Evolutionary conservation across 37 sponge, comb jelly and placozoan genomes (phyloP), one percentile per base, ranked within the genome.

Genomic region (Dysidea cf. avara): DNA sequence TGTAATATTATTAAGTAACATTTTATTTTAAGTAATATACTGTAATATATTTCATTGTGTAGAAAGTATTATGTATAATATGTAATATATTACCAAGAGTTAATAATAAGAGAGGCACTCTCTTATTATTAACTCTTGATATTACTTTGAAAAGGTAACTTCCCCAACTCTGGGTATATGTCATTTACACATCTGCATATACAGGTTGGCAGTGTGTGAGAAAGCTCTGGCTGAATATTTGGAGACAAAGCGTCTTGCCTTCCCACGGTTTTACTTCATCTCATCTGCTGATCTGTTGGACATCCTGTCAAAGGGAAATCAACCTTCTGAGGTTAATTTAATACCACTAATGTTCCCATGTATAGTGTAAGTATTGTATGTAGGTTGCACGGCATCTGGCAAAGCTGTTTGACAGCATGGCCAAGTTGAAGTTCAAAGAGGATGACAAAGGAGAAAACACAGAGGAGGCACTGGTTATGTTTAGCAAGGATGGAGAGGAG

Each of bases 191-290:
- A n/a, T n/a, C n/a, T n/a, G n/a, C n/a, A n/a, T n/a, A n/a, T 55
- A 28, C 26, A 82, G 99, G 21, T 69, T 98, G 52, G 61, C 96
- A 22, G 77, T 92, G 18, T 98, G 99, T 71, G 96, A 98, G 86
- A 98, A 98, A 58, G 99, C 99, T 14, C 78, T 98, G 52, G 96
- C 96, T 50, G 96, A 98, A 39, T 98, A 98, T 78, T 73, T 98
- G 80, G 99, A 98, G 65, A 98, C 96, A 50, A 98, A 98, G 77
- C 84, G 99, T 52, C 86, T 98, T 16, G 93, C 93, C n/a, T 98
- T 98, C 76, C 99, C 99, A 29, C 83, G 99, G 12, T 98, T 98
- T 87, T 98, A 98, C 71, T 98, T 98, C 73, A 82, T 98, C 50
- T 98, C 99, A 3, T 88, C 99, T 39, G 92, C 90, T 55, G 99